Base-by-base conservation (phyloP, 2,797 vertebrate species). In the Molossus molossus region DNA sequence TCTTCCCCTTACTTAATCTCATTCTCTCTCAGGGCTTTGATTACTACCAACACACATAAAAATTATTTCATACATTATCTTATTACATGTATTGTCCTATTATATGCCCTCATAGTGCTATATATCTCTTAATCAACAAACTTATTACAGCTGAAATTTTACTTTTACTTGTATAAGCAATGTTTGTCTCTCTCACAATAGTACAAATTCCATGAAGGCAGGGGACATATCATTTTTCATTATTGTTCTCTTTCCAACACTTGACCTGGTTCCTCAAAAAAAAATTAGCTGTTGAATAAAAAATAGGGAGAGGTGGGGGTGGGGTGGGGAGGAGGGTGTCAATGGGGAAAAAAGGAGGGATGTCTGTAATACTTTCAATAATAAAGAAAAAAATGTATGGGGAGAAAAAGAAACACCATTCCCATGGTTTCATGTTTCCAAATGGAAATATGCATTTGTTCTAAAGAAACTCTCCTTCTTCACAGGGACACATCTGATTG, bases 91-190 rank as follows among this genome's bases (percentile, higher is more conserved):
- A 69, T 60, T 80, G 82, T 25, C 57, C 37, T 90, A 48, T 21
- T 69, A n/a, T 40, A 70, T 14, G 21, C 40, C 87, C 37, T 85
- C 48, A 76, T 2, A 64, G 21, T 70, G 20, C 80, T 81, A 25
- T 55, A 48, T 18, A 18, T 48, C 23, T 79, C 64, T 93, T 77
- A 94, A 53, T 88, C 77, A 92, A n/a, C 77, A 50, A 23, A 85
- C 37, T 64, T 91, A 76, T 21, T 69, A 93, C 15, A 82, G 73
- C 57, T 82, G 37, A 92, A 87, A 90, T 33, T 45, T 80, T 73
- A 73, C 5, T 57, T 17, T 29, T 92, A 45, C 70, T 88, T 95
- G 6, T 50, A 48, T 58, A 87, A 84, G 8, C 40, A 40, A 77
- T 86, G 8, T 53, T 75, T 82, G 57, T 91, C 40, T 90, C 10